phyloP scores from a whole-genome alignment of 2,113 vertebrate genomes.

The Holacanthus passer region DNA sequence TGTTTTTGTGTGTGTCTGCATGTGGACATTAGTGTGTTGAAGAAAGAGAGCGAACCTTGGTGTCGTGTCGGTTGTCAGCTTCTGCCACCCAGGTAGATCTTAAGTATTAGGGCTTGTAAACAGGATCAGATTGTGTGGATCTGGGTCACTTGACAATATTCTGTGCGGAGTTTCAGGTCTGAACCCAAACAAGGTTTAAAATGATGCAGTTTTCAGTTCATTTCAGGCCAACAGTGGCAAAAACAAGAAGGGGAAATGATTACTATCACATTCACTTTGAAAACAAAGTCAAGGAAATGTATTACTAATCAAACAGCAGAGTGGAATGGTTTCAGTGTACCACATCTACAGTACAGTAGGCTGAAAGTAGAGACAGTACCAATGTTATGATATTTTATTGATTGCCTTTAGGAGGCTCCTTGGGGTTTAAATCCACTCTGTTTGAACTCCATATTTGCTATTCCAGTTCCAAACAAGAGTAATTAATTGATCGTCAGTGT shows the following conservation, averaged over 20 bases:
- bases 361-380: background rate
- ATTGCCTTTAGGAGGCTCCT: background rate
- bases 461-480: background rate
- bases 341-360: background rate
- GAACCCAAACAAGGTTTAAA: background rate
- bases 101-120: background rate
- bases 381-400: background rate
- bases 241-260: background rate
- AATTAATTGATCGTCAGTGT: background rate
- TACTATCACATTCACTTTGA: too few species aligned
- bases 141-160: background rate
- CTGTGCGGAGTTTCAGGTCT: constrained; percentile 5
- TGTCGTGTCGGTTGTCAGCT: background rate
- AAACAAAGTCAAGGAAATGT: too few species aligned
- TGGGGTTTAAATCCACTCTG: background rate
- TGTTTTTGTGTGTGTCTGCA: background rate
- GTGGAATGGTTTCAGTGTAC: too few species aligned
- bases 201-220: background rate
- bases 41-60: background rate
- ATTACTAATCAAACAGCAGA: too few species aligned
- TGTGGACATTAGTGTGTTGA: background rate
- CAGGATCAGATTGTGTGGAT: background rate
- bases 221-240: background rate
- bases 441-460: constrained; percentile 22
- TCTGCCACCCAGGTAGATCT: background rate